Base-by-base conservation (phyloP, 2,888 invertebrate species). In the Eupithecia exiguata region DNA sequence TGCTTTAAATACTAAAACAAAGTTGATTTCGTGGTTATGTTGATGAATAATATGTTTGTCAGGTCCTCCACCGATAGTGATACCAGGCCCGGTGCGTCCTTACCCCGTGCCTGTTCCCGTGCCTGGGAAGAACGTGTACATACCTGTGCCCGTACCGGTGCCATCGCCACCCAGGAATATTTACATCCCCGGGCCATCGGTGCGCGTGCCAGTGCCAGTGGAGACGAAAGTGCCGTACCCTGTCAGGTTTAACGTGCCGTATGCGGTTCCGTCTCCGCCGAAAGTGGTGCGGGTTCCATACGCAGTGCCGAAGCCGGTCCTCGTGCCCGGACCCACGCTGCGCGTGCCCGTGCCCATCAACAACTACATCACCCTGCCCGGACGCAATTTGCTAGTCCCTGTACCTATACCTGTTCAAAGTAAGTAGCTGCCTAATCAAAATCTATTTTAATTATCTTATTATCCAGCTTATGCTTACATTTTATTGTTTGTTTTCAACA, bases 41-140 rank as follows among this genome's bases (percentile, higher is more conserved):
- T 49, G 5, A 49, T 49, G 5, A 49, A 49, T 49, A 46, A 46
- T 46, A 6, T 18, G 18, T 53, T 53, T 21, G 75, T 30, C 83
- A 92, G 92, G 92, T 81, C 91, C 90, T 43, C 90, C 89, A 46
- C 90, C 91, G 12, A 80, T 87, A 40, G 71, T 88, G 3, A 86
- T 92, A 61, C 92, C 92, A 2, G 92, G 93, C 63, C 92, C 91
- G 5, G 86, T 88, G 5, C 90, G 91, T 69, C 92, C 92, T 1
- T 90, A 88, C 80, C 92, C 92, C 5, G 91, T 92, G 14, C 92
- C 89, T 0, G 84, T 92, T 2, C 92, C 92, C 1, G 86, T 89
- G 10, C 91, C 90, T 3, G 87, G 89, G n/a, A 88, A 87, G 78
- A 86, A 80, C 14, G 80, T 91, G 18, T 71, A 87, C 25, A 81